A percentile compares a stretch with the other conserved stretches of the same genome.
phyloP scores from a whole-genome alignment of 2,797 vertebrate genomes.

The Epinephelus malabaricus region DNA sequence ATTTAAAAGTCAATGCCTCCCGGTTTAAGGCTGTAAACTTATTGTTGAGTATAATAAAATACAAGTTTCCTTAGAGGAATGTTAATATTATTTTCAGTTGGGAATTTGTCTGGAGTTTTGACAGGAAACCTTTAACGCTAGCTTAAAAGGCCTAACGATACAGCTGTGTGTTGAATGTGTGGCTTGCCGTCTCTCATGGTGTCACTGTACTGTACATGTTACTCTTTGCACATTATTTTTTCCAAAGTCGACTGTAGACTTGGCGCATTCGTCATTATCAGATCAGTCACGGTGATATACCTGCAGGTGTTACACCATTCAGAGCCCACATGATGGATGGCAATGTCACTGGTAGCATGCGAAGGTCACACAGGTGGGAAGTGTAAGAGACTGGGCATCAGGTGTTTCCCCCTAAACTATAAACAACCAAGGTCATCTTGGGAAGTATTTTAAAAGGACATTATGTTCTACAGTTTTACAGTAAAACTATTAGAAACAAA shows the following conservation, averaged over 20 bases:
- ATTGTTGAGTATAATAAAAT: not conserved
- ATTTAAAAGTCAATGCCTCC: not conserved
- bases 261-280: slow-evolving; percentile 2
- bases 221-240: not conserved
- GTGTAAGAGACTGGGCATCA: slow-evolving; percentile 35
- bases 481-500: not conserved
- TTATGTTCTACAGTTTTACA: not conserved
- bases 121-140: not conserved
- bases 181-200: not conserved
- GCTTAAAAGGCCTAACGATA: not conserved
- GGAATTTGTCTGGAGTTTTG: slow-evolving; percentile 17
- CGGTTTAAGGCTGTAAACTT: not conserved
- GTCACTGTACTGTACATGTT: slow-evolving; percentile 4
- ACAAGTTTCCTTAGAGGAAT: not conserved
- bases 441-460: slow-evolving; percentile 2
- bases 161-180: slow-evolving; percentile 13
- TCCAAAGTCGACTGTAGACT: not conserved
- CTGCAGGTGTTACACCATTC: slow-evolving; percentile 8
- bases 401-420: slow-evolving; percentile 44
- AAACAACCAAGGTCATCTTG: not conserved
- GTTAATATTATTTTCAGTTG: not conserved
- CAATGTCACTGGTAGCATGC: slow-evolving; percentile 74
- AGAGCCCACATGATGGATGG: slow-evolving; percentile 47
- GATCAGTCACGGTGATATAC: not conserved
- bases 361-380: slow-evolving; percentile 83